Base-by-base conservation (phyloP, 1,140 invertebrate genomes). In the Calosoma granatense region DNA sequence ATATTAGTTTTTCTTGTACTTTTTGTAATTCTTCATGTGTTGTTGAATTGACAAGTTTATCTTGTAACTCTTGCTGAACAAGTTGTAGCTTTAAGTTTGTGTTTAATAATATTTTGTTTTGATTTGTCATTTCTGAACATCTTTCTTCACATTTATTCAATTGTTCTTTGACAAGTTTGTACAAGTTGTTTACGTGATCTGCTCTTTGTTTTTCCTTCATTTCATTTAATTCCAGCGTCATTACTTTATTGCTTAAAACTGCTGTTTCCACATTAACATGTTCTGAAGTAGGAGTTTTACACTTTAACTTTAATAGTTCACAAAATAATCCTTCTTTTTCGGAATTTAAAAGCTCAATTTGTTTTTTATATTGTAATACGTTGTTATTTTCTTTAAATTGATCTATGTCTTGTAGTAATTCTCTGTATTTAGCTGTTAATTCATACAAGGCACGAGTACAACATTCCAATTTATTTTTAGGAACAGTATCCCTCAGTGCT, bases 111-210 rank as follows among this genome's bases (percentile, higher is more conserved):
- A 73, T 69, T 1, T 67, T 66, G 61, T 72, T 74, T 9, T 68
- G 67, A 26, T 63, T 67, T 1, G 62, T 60, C 22, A 67, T 59
- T 56, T 72, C 66, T 47, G 65, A 57, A 14, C 69, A 61, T 11
- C 66, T 65, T 17, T 67, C 66, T 56, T 76, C 71, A 4, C 62
- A 69, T 58, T 74, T 74, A 3, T 65, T 55, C n/a, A 74, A 55
- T 56, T 76, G 71, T 17, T 67, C 68, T 63, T 72, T 72, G n/a
- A 72, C 67, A 21, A 74, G 67, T 56, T 72, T 70, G 15, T 72
- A 69, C 36, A 76, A 60, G 55, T 69, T 73, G 30, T 65, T 69
- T 17, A 62, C 67, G 55, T 73, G 70, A 60, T 71, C 64, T 1
- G 72, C 73, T 20, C 73, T 63, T 61, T 76, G 73, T 22, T 63